phyloP scores from a whole-genome alignment of 2,888 invertebrate species.

The Synergus umbraculus region DNA sequence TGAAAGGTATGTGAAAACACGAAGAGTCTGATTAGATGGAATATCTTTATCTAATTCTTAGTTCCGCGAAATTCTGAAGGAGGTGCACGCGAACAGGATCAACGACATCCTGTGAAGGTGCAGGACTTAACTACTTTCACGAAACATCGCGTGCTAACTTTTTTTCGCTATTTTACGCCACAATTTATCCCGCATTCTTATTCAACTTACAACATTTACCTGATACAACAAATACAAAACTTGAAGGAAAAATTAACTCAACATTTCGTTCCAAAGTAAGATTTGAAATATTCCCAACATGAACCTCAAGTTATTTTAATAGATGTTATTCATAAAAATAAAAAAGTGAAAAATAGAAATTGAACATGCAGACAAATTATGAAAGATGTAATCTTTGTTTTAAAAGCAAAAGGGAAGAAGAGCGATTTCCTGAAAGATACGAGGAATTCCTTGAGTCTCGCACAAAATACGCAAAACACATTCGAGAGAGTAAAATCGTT shows the following conservation, averaged over 20 bases:
- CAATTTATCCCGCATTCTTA: slow-evolving; percentile 32
- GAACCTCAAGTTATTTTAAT: no score
- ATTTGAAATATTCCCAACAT: no score
- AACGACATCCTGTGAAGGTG: slow-evolving; percentile 60
- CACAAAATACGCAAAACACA: slow-evolving; percentile 44
- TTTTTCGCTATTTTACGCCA: slow-evolving; percentile 11
- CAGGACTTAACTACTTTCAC: slow-evolving; percentile 56
- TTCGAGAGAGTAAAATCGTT: slow-evolving; percentile 50
- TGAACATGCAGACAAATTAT: background rate
- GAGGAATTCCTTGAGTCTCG: slow-evolving; percentile 46
- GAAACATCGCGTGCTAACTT: slow-evolving; percentile 57
- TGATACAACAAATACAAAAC: slow-evolving; percentile 13
- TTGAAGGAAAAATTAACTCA: background rate
- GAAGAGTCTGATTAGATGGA: slow-evolving; percentile 43
- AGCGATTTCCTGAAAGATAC: slow-evolving; percentile 44
- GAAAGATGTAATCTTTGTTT: background rate
- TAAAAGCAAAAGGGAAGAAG: slow-evolving; percentile 39
- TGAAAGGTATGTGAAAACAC: slow-evolving; percentile 38
- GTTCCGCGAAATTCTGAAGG: slow-evolving; percentile 38
- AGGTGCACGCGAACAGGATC: slow-evolving; percentile 58
- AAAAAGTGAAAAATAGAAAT: background rate
- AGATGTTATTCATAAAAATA: background rate
- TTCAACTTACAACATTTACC: slow-evolving; percentile 32
- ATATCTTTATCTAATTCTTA: slow-evolving; percentile 39
- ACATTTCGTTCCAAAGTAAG: background rate